Base-by-base conservation (phyloP, 2,888 invertebrate species). In the Ramazzottius varieornatus region DNA sequence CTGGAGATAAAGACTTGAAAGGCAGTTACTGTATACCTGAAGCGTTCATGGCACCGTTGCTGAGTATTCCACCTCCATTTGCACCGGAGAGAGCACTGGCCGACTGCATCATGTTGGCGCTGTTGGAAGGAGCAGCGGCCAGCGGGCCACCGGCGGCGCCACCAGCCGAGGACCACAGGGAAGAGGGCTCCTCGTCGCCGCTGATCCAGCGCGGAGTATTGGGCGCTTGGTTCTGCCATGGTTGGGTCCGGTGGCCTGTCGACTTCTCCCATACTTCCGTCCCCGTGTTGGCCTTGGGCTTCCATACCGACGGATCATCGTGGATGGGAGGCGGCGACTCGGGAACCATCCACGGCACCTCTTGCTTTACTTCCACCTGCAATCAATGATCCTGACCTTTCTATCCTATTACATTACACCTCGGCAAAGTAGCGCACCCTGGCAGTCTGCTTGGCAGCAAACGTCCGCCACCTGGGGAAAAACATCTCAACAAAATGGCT, bases 151-250 rank as follows among this genome's bases (percentile, higher is more conserved):
- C 54, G 20, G 54, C 4, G 16, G 29, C 29, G 4, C n/a, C n/a
- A 29, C 54, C 54, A 54, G 16, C 54, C n/a, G n/a, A n/a, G 20
- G 13, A n/a, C 54, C 54, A 54, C 20, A 54, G 16, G 29, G 54
- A 54, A 24, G 8, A 16, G 54, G 54, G 54, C 4, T 29, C 54
- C n/a, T 29, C n/a, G 54, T 54, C 54, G 29, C 29, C 54, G 29
- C 54, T 54, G n/a, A 54, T 54, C 54, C 54, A 54, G 29, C 29
- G 54, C 20, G 54, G 54, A 8, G 54, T 54, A 54, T 54, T 54
- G 20, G 54, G 54, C 29, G n/a, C 54, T 29, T 54, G 54, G 24
- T 54, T 54, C 54, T 54, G 54, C 54, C 54, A 54, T 4, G 54
- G 54, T 24, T 54, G 54, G 29, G 54, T 54, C 4, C 54, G 54